Evolutionary conservation across 2,888 invertebrate species (phyloP).

Genomic region (Drosophila leonis): DNA sequence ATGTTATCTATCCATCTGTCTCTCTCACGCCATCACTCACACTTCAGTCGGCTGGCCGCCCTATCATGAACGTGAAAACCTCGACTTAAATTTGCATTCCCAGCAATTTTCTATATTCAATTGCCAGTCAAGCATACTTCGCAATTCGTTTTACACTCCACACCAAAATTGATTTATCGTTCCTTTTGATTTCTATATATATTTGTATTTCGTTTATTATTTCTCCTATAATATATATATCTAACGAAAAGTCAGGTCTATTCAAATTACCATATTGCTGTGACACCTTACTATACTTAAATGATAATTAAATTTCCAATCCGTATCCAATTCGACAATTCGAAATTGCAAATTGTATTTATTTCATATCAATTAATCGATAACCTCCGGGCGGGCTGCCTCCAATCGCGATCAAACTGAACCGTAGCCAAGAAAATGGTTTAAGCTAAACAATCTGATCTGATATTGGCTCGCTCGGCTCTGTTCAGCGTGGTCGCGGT

Average conservation of each 20-base stretch:
- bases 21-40: constrained; percentile 12
- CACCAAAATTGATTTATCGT: constrained; percentile 61
- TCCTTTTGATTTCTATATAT: constrained; percentile 22
- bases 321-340: constrained; percentile 58
- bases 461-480: background rate
- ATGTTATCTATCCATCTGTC: background rate
- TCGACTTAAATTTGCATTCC: constrained; percentile 79
- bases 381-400: background rate
- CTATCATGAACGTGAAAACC: constrained; percentile 38
- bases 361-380: constrained; percentile 53
- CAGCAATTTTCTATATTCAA: constrained; percentile 60
- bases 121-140: constrained; percentile 55
- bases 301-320: constrained; percentile 43
- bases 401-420: constrained; percentile 48
- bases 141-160: constrained; percentile 66
- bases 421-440: background rate
- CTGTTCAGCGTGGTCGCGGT: constrained; percentile 40
- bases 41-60: constrained; percentile 54
- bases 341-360: constrained; percentile 69
- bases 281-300: constrained; percentile 81
- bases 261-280: constrained; percentile 64
- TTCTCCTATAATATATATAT: constrained; percentile 18
- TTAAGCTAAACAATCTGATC: background rate
- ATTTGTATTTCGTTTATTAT: background rate
- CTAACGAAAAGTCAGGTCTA: constrained; percentile 46